Evolutionary conservation across 2,113 vertebrate species (phyloP), one percentile per base, ranked within the genome.

Genomic region (Vimba vimba): DNA sequence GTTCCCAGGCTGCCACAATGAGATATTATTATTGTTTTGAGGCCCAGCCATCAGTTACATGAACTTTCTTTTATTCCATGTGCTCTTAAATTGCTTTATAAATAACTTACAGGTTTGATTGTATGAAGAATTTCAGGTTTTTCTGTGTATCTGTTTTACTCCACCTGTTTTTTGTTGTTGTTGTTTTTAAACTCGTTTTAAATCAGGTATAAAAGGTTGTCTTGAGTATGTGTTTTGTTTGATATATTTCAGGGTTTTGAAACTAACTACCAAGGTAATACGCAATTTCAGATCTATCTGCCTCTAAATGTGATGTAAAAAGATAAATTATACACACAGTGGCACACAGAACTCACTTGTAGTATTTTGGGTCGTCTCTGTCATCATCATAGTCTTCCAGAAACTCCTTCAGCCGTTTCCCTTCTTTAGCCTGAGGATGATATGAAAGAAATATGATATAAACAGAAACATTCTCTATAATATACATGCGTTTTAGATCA

Each of bases 341-440:
- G 17, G 9, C 10, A 21, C 68, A 85, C 87, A 88, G 88, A 87
- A 87, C 86, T 19, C 27, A 99, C 98, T 96, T 97, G 91, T 99
- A 99, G 87, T 99, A 99, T 90, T 99, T 99, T 36, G 97, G 97
- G 93, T 99, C 98, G 90, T 99, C 98, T 94, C 98, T 92, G 85
- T 99, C 98, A 89, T 99, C 98, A 89, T 99, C 98, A 84, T 99
- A 99, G 89, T 99, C 98, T 94, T 99, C 98, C 88, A 99, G 95
- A 90, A 99, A 99, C 92, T 99, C 98, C 93, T 99, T 99, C 68
- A 99, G 92, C 77, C 98, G 93, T 92, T 99, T 99, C 79, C 97
- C 98, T 95, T 99, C 98, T 94, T 99, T 99, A 87, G 96, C 92
- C 98, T 99, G 87, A 87, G 79, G 55, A 75, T 50, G 84, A 86